Evolutionary conservation across 1,140 invertebrate species (phyloP), one percentile per base, ranked within the genome.

Genomic region (Drosophila nikananu): DNA sequence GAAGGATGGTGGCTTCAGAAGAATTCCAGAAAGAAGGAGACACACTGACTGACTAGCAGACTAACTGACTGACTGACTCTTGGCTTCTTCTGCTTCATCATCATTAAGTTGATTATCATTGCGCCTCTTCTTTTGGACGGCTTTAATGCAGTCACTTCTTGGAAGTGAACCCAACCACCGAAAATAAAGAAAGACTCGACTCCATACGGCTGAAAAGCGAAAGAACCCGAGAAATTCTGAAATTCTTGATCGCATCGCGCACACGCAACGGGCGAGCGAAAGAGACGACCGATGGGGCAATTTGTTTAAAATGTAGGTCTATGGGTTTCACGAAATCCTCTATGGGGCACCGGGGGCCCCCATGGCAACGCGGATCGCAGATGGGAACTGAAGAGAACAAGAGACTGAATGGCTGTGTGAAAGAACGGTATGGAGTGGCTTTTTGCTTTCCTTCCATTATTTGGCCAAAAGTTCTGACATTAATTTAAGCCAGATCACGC

Each of bases 271-370:
- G 17, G 58, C 39, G 37, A 64, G 54, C n/a, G 51, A 55, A 13
- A 64, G 64, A 79, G 62, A 83, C 41, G 21, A 5, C 12, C 25
- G 44, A 39, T 39, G 39, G 65, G 80, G 89, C 77, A 91, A 91
- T 91, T 91, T 91, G 87, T 91, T 91, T 91, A 89, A 91, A 91
- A 91, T 91, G 87, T 91, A 91, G 87, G 87, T 91, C 83, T 91
- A 86, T 91, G 87, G 87, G 87, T 91, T 91, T 91, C 89, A 89
- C 89, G 81, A 91, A 91, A 83, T 74, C 63, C 65, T 70, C 81
- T 81, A 82, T 82, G 73, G 87, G 81, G 79, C 77, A 76, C 64
- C 68, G 54, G 39, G 51, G 42, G 44, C 49, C 54, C 71, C 68
- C 74, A 44, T 78, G 81, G 78, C 81, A 75, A 65, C 81, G 25